phyloP scores from a whole-genome alignment of 2,113 vertebrate species.

The Pterocles orientalis region DNA sequence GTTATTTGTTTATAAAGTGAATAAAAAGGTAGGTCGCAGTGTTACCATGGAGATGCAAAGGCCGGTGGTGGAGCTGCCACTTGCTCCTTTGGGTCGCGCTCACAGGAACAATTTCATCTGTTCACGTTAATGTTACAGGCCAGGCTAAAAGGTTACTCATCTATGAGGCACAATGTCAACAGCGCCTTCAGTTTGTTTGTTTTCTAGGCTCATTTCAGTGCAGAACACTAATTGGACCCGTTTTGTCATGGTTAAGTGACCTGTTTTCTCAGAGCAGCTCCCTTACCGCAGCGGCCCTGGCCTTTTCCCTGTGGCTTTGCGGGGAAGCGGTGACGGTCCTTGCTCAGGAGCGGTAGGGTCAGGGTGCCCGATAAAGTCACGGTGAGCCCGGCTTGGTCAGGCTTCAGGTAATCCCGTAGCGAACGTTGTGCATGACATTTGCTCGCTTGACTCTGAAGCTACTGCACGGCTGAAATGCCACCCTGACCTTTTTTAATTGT shows the following conservation, averaged over 20 bases:
- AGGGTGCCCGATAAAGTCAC: accelerated
- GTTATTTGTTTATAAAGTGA: not conserved
- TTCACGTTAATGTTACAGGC: not conserved
- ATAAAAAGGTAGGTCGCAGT: not conserved
- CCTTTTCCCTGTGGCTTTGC: not conserved
- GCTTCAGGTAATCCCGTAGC: accelerated
- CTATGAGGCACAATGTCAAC: not conserved
- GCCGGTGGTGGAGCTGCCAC: not conserved
- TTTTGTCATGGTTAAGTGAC: not conserved
- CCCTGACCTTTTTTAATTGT: not conserved
- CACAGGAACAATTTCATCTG: not conserved
- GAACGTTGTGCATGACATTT: accelerated
- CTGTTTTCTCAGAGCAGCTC: not conserved
- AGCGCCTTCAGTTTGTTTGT: not conserved
- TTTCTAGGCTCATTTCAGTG: not conserved
- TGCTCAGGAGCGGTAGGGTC: accelerated
- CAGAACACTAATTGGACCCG: not conserved
- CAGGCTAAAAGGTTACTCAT: not conserved
- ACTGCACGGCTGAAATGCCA: not conserved
- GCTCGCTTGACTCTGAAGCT: not conserved
- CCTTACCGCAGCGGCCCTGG: not conserved
- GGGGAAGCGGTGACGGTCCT: accelerated
- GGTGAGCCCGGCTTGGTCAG: not conserved
- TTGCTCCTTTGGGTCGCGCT: not conserved
- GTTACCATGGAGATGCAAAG: slow-evolving; percentile 25